Conservation (phyloP, 2,888 invertebrate species). For the Chaetogeoica ovagalla region DNA sequence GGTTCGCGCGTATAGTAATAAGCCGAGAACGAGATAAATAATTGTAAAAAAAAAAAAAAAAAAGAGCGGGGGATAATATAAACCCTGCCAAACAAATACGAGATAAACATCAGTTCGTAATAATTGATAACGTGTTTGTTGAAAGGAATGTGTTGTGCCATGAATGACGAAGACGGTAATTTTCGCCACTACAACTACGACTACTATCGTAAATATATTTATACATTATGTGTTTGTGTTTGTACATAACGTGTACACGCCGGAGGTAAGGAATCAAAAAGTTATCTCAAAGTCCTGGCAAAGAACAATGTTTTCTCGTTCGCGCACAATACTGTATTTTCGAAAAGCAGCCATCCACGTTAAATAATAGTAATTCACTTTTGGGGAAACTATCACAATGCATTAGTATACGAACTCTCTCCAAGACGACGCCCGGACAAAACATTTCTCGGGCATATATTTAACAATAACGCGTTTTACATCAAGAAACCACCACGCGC, state of each 20-base stretch:
- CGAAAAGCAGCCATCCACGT: background rate
- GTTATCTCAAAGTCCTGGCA: conserved; percentile 31
- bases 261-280: conserved; percentile 28
- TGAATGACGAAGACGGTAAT: conserved; percentile 8
- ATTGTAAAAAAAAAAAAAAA: background rate
- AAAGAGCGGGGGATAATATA: no score
- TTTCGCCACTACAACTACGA: background rate
- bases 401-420: background rate
- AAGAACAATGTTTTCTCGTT: conserved; percentile 38
- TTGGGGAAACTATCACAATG: conserved; percentile 13
- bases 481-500: background rate
- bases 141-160: background rate
- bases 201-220: background rate
- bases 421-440: background rate
- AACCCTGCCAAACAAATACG: background rate
- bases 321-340: conserved; percentile 17
- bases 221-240: background rate
- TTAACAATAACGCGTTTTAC: conserved; percentile 19
- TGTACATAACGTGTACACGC: no score
- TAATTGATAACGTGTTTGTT: conserved; percentile 25
- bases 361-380: conserved; percentile 21
- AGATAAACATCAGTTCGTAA: background rate
- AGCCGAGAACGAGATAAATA: no score
- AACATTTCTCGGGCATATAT: background rate
- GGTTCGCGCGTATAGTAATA: no score